Evolutionary conservation across 2,113 vertebrate genomes (phyloP).

Genomic region (Scomber japonicus): DNA sequence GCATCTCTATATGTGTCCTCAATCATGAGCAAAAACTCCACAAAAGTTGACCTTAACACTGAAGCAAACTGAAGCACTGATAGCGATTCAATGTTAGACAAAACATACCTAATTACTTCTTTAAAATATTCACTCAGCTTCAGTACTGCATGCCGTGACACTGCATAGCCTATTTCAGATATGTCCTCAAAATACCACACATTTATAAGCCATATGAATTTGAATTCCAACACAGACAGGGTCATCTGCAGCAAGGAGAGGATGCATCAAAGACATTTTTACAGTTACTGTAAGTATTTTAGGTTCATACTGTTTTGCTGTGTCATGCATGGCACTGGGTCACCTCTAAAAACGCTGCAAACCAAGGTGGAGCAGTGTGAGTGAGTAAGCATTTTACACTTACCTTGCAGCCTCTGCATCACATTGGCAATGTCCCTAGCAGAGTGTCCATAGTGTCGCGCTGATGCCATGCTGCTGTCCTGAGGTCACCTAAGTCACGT

Average conservation of each 20-base stretch:
- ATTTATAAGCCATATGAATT: constrained; percentile 5
- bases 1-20: not conserved
- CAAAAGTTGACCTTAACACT: constrained; percentile 16
- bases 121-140: constrained; percentile 5
- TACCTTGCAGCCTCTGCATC: constrained; percentile 98
- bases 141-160: constrained; percentile 41
- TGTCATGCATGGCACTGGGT: constrained; percentile 76
- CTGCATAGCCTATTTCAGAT: constrained; percentile 20
- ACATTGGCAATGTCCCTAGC: constrained; percentile 92
- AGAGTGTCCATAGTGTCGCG: constrained; percentile 82
- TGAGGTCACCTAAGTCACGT: constrained; percentile 50
- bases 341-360: constrained; percentile 79
- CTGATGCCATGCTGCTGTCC: constrained; percentile 88
- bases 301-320: constrained; percentile 63
- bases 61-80: constrained; percentile 33
- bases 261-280: constrained; percentile 8
- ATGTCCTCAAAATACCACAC: constrained; percentile 41
- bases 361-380: constrained; percentile 51
- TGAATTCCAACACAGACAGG: constrained; percentile 16
- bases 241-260: constrained; percentile 2
- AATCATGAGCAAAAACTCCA: constrained; percentile 1
- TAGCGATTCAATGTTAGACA: constrained; percentile 12
- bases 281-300: constrained; percentile 24
- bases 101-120: constrained; percentile 23
- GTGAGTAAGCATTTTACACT: constrained; percentile 81